Evolutionary conservation across 2,797 vertebrate species (phyloP), one percentile per base, ranked within the genome.

Genomic region (Coilia nasus): DNA sequence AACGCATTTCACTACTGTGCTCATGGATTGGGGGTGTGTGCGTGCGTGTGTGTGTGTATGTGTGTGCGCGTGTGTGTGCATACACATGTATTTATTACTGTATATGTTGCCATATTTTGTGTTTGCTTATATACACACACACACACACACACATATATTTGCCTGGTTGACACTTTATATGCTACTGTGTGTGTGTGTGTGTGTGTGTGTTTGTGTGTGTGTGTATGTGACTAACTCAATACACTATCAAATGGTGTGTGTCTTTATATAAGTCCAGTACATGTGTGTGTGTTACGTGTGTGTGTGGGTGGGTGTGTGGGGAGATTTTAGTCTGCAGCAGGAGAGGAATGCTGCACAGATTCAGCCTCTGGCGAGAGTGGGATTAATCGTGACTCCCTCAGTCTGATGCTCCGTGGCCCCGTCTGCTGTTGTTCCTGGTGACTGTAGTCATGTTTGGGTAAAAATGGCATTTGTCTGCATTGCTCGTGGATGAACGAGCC

Each of bases 401-500:
- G 71, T 44, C 17, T 78, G 71, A 44, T 41, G 71, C 15, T 31
- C 71, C 28, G 31, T 21, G 31, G 15, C 50, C 35, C 31, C 4
- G 35, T 78, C 71, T 41, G 71, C 71, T 78, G 7, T 78, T 78
- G 71, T 41, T 78, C 71, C 35, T 78, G 71, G 31, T 78, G 71
- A 78, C 71, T 41, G 71, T 78, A 78, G 71, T 44, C 71, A 78
- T 44, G 71, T 78, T 41, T 35, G 71, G 35, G 71, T 78, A 78
- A 78, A 78, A 78, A 44, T 78, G 71, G 71, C 71, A 78, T 78
- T 78, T 78, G 71, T 44, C 71, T 78, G 71, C 71, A 78, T 78
- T 78, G 71, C 71, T 41, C 71, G 7, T 35, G 35, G 71, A 78
- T 78, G 71, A 78, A 78, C 71, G 19, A 78, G 35, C 35, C 71